Conservation (phyloP, 2,888 invertebrate genomes). For the Sphecodes monilicornis region DNA sequence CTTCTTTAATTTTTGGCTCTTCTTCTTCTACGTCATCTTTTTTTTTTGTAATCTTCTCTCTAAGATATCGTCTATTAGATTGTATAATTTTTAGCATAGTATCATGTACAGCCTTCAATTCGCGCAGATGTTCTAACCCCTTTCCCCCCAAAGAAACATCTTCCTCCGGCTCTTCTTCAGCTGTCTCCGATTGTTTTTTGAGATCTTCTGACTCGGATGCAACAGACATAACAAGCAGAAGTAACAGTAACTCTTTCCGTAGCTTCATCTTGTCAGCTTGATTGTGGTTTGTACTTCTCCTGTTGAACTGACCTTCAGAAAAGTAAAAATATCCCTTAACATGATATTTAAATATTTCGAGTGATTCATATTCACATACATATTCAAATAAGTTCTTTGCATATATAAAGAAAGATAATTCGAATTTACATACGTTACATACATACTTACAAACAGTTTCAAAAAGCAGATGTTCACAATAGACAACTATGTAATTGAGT, state of each 20-base stretch:
- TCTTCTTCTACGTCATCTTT: slow-evolving; percentile 67
- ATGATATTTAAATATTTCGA: background rate
- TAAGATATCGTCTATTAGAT: slow-evolving; percentile 64
- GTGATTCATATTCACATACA: background rate
- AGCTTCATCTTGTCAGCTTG: slow-evolving; percentile 43
- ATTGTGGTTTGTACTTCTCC: slow-evolving; percentile 17
- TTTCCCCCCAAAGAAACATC: slow-evolving; percentile 68
- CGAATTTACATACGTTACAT: background rate
- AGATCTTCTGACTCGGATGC: slow-evolving; percentile 38
- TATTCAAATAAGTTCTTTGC: background rate
- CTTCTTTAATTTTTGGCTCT: slow-evolving; percentile 62
- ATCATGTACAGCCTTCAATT: slow-evolving; percentile 74
- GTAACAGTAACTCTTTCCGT: slow-evolving; percentile 41
- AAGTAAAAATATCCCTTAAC: background rate
- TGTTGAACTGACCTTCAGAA: slow-evolving; percentile 31
- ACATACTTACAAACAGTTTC: background rate
- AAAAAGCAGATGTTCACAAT: background rate
- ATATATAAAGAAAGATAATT: background rate
- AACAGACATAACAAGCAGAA: slow-evolving; percentile 48
- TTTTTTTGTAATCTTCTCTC: slow-evolving; percentile 71
- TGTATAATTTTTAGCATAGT: slow-evolving; percentile 75
- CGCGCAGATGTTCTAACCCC: slow-evolving; percentile 72
- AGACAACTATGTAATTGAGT: background rate
- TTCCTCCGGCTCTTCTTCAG: slow-evolving; percentile 75
- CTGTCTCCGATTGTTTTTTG: slow-evolving; percentile 55